Percentiles rank a stretch among this genome's conserved stretches.
Evolutionary conservation across 2,888 invertebrate species (phyloP).

Genomic region (Selenia dentaria): DNA sequence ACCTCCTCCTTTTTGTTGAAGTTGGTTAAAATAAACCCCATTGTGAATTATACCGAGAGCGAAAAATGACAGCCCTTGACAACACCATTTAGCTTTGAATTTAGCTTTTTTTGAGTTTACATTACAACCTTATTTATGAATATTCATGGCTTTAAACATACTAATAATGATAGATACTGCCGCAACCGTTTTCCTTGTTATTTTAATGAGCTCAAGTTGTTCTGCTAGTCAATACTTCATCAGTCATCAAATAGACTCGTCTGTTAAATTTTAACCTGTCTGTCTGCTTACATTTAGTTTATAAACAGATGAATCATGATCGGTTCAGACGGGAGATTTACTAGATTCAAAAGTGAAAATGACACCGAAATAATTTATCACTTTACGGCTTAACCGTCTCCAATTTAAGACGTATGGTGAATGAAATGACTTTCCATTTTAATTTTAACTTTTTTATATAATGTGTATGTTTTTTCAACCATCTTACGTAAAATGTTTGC

Average conservation of each 20-base stretch:
- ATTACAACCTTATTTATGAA: background rate
- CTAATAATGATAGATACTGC: background rate
- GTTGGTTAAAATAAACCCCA: too few relatives aligned
- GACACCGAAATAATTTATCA: constrained; percentile 12
- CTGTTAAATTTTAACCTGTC: background rate
- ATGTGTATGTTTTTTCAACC: constrained; percentile 6
- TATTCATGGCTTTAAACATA: background rate
- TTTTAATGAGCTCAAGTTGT: background rate
- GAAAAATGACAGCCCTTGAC: too few relatives aligned
- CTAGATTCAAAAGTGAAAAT: constrained; percentile 16
- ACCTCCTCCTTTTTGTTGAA: too few relatives aligned
- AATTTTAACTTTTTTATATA: background rate
- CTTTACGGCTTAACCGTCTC: constrained; percentile 2
- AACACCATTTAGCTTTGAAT: too few relatives aligned
- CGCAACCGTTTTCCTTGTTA: background rate
- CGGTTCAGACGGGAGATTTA: background rate
- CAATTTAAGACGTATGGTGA: constrained; percentile 5
- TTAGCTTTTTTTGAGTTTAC: too few relatives aligned
- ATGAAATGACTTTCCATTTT: constrained; percentile 8
- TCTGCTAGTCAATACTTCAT: background rate
- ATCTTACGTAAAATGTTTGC: constrained; percentile 4
- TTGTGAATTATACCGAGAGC: too few relatives aligned
- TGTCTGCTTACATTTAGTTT: constrained; percentile 6
- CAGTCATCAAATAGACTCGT: background rate
- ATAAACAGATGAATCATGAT: constrained; percentile 11